Base-by-base conservation (phyloP, 2,797 vertebrate species). In the Graptemys geographica region DNA sequence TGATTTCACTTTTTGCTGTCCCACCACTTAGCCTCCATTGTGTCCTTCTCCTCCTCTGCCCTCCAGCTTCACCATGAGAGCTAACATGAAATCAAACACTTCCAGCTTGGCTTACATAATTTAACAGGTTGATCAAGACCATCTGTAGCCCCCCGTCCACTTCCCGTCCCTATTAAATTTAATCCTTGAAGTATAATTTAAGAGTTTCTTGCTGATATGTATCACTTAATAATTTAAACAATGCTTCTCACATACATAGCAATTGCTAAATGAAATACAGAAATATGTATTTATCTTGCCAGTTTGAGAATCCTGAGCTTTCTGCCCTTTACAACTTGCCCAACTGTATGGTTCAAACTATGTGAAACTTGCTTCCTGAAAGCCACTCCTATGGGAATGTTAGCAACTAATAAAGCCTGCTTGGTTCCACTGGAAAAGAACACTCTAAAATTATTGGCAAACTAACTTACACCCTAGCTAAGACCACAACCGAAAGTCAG, bases 211-310 rank as follows among this genome's bases (percentile, higher is more conserved):
- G 97, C 87, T 92, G 81, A 91, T 84, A 95, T 44, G 95, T 94
- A 94, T 31, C 82, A 51, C 88, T 96, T 88, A 95, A 95, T 87
- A 96, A 96, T 95, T 97, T 88, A 92, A 97, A 92, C 88, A 97
- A 87, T 81, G 91, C 44, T 88, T 25, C 82, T 86, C 94, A 95
- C 95, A 92, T 95, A 91, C 85, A 93, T 62, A 89, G 79, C 79
- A 95, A 97, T 95, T 96, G 88, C 87, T 95, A 97, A 97, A 95
- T 96, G 92, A 86, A 96, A 95, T 94, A 94, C 33, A 25, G 96
- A 94, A 81, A 81, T 89, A 93, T 93, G 96, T 96, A 83, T 96
- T 95, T 97, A 78, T 96, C 57, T 72, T 83, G 89, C 74, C 87
- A 96, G 56, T 33, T 52, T 57, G 93, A 95, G 41, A 95, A 86